Evolutionary conservation across 2,797 vertebrate species (phyloP).

Genomic region (Cichlasoma orientale): DNA sequence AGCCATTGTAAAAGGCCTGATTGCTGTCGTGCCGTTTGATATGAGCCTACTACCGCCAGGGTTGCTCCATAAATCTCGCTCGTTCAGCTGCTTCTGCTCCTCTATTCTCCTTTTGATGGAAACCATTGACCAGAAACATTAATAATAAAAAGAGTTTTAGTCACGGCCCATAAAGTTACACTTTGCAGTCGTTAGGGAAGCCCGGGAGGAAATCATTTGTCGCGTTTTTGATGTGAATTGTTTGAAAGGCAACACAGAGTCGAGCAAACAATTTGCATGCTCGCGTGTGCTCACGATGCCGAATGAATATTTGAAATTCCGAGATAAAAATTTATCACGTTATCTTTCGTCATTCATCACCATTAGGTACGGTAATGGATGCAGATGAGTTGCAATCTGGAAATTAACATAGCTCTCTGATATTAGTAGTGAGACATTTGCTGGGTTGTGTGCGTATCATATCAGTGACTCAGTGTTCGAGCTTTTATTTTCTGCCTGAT

Average conservation of each 20-base stretch:
- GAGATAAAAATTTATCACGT: conserved; percentile 13
- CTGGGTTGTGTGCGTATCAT: conserved; percentile 26
- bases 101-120: conserved; percentile 64
- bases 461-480: conserved; percentile 22
- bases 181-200: conserved; percentile 60
- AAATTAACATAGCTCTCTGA: conserved; percentile 52
- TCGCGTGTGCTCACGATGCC: neutral
- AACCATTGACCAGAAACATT: conserved; percentile 70
- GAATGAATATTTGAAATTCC: conserved; percentile 29
- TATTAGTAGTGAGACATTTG: conserved; percentile 41
- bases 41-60: conserved; percentile 36
- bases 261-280: conserved; percentile 29
- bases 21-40: conserved; percentile 61
- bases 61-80: conserved; percentile 71
- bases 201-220: conserved; percentile 52
- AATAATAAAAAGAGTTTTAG: conserved; percentile 74
- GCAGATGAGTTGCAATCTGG: conserved; percentile 51
- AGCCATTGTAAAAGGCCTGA: conserved; percentile 65
- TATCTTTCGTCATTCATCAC: conserved; percentile 33
- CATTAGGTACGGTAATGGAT: conserved; percentile 30
- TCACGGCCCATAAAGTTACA: conserved; percentile 71
- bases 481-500: conserved; percentile 38
- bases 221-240: conserved; percentile 36
- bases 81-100: conserved; percentile 52
- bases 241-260: conserved; percentile 26